These are phyloP conservation scores for Bucorvus abyssinicus DNA, from an alignment of 2,797 vertebrate species.

Conservation along the genomic window DNA sequence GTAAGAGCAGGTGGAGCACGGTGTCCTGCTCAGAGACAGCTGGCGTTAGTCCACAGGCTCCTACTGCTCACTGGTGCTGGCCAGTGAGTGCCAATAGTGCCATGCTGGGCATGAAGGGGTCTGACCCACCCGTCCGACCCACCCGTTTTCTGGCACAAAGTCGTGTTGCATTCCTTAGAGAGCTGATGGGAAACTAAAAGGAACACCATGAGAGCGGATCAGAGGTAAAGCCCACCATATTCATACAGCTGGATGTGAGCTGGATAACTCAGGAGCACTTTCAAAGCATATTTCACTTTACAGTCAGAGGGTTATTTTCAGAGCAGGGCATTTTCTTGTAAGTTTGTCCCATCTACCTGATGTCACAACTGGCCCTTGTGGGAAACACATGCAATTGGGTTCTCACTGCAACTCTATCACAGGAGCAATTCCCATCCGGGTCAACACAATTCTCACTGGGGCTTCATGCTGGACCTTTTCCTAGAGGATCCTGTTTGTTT, in stretches of 20 bases:
- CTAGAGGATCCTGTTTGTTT: neutral
- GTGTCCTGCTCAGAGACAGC: fast-evolving
- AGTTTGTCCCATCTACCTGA: neutral
- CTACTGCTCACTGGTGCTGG: fast-evolving
- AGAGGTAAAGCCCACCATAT: fast-evolving
- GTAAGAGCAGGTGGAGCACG: neutral
- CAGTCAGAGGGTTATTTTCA: neutral
- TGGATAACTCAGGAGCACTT: neutral
- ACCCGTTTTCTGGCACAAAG: neutral
- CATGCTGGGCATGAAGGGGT: neutral
- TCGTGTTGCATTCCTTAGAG: fast-evolving
- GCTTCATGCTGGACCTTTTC: neutral
- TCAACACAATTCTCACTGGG: neutral
- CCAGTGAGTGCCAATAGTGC: no score
- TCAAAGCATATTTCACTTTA: neutral
- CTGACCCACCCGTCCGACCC: fast-evolving
- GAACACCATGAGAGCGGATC: neutral
- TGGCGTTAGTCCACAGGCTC: fast-evolving
- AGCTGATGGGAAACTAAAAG: neutral
- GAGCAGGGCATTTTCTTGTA: neutral
- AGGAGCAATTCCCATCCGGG: neutral
- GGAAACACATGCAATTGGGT: fast-evolving
- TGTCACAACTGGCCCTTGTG: neutral
- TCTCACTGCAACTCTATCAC: neutral
- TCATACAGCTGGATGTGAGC: neutral